Evolutionary conservation across 2,888 invertebrate species (phyloP), one percentile per base, ranked within the genome.

Genomic region (Drosophila sordidula): DNA sequence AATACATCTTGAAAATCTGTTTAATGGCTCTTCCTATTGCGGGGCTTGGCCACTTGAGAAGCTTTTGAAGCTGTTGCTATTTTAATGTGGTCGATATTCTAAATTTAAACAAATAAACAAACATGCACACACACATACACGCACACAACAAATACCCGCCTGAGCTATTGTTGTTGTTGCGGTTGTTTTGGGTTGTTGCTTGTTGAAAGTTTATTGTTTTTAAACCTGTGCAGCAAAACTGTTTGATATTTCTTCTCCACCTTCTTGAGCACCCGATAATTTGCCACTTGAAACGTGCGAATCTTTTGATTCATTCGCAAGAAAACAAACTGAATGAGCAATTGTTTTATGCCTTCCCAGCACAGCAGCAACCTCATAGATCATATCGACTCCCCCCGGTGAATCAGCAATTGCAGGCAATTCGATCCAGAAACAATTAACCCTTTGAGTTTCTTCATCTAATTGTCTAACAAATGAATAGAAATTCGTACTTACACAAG

Each of bases 61-160:
- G 83, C 83, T 82, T 83, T 87, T 86, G 80, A 86, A 75, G 87
- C 73, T 80, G 78, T 83, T 82, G 84, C 87, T 82, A 82, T 82
- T 82, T 82, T 82, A 86, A 82, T 82, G 82, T 86, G 82, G 83
- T 83, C 88, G 87, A 83, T 88, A 74, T 83, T 83, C 83, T 83
- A 83, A 83, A 86, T 83, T 83, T 83, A 83, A 83, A 83, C 88
- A 83, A 83, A 83, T 88, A 83, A 83, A 83, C 88, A 83, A 83
- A 83, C 76, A 87, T 34, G 39, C 47, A 34, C 69, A 49, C 50
- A 49, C 22, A 49, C 34, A 54, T 55, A 52, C 11, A 49, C 22
- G 52, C 34, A 54, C 58, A 52, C 11, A 36, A 55, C 47, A 44
- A 34, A 47, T 41, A 56, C 29, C 22, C 44, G 16, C 14, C 36